Percentiles rank a stretch among this genome's conserved stretches.
Evolutionary conservation across 2,797 vertebrate genomes (phyloP).

Genomic region (Trachops cirrhosus): DNA sequence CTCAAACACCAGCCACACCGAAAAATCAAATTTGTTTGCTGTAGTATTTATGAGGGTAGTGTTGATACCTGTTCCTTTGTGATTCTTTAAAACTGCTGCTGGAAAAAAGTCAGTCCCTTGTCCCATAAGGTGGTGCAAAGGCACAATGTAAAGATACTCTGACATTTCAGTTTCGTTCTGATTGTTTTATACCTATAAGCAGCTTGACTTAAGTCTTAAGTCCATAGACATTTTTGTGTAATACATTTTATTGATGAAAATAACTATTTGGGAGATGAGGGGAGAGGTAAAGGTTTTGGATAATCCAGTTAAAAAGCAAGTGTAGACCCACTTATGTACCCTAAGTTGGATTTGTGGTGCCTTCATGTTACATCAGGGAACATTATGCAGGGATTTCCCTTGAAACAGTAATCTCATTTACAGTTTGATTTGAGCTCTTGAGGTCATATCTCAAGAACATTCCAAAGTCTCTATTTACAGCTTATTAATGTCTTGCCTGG

Average conservation of each 20-base stretch:
- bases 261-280: neutral
- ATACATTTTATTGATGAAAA: neutral
- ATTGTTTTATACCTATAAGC: neutral
- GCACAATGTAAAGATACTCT: neutral
- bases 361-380: neutral
- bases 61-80: neutral
- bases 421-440: neutral
- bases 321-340: neutral
- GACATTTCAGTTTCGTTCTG: neutral
- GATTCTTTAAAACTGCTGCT: neutral
- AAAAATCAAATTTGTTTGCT: slow-evolving; percentile 15
- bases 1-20: neutral
- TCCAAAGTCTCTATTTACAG: neutral
- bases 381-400: neutral
- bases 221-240: neutral
- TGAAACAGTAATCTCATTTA: neutral
- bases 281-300: neutral
- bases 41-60: neutral
- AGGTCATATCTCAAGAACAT: neutral
- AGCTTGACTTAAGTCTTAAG: neutral
- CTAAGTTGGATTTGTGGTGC: neutral
- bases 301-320: neutral
- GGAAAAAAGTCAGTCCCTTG: neutral
- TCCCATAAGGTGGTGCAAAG: neutral
- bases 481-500: neutral